Evolutionary conservation across 2,113 vertebrate genomes (phyloP), one percentile per base, ranked within the genome.

Genomic region (Donacobius atricapilla): DNA sequence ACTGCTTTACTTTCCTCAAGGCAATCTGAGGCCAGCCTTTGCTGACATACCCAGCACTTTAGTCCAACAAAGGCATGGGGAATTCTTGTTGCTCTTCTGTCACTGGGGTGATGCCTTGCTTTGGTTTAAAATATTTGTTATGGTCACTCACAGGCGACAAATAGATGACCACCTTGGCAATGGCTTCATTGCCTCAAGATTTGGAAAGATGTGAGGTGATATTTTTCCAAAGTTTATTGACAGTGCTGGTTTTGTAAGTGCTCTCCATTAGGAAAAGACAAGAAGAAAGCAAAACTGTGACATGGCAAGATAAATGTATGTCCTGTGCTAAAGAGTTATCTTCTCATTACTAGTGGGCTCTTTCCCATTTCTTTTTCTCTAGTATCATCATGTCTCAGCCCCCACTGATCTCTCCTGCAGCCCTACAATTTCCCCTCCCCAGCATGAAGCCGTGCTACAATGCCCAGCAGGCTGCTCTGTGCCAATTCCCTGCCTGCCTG

Each of bases 361-460:
- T 77, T 88, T 69, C 31, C 15, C 27, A 10, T 56, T 61, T 65
- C 7, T 57, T 71, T 71, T 73, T 45, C 28, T 42, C 33, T 25
- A 18, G 21, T 50, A 17, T 61, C 5, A n/a, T 20, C 4, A 3
- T 37, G 48, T 27, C 45, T 71, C n/a, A 76, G 27, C 2, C 12
- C 12, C 4, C 3, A 3, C 18, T 53, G 58, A 65, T 18, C 25
- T 42, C 7, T 88, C 14, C 47, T 57, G 33, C 31, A 77, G 33
- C 7, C 18, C 73, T 27, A 35, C 9, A 15, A 11, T 56, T 75
- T 51, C 8, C 13, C 24, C 21, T 82, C 24, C 48, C 42, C 24
- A 21, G 33, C 1, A 0, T 17, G 44, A 13, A 50, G 17, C 22
- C 0, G 0, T 31, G n/a, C 15, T 37, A 45, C 63, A 48, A 7